Evolutionary conservation across 1,140 invertebrate genomes (phyloP).

Genomic region (Drosophila tropicalis): DNA sequence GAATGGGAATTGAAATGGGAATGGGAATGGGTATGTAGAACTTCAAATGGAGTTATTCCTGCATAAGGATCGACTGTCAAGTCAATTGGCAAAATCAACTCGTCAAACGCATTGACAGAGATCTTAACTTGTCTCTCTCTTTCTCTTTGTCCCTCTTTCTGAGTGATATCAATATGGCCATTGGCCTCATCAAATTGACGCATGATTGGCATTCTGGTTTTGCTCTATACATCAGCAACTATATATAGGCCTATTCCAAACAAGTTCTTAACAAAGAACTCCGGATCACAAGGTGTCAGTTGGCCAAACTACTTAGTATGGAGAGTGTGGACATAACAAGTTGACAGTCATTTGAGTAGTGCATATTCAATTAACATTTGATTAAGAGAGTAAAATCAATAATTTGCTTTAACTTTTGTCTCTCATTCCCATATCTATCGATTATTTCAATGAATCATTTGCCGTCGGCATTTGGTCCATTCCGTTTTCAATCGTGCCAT

Average conservation of each 20-base stretch:
- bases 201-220: slow-evolving; percentile 70
- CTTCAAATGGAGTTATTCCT: slow-evolving; percentile 34
- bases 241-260: slow-evolving; percentile 61
- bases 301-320: slow-evolving; percentile 54
- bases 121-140: slow-evolving; percentile 29
- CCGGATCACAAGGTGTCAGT: slow-evolving; percentile 53
- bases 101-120: slow-evolving; percentile 69
- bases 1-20: not conserved
- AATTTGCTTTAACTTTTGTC: slow-evolving; percentile 17
- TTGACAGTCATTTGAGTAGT: slow-evolving; percentile 58
- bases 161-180: slow-evolving; percentile 60
- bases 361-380: slow-evolving; percentile 51
- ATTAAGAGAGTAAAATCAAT: slow-evolving; percentile 4
- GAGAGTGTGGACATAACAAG: slow-evolving; percentile 46
- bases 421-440: not conserved
- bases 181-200: slow-evolving; percentile 68
- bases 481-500: not conserved
- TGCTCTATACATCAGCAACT: slow-evolving; percentile 31
- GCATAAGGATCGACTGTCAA: slow-evolving; percentile 59
- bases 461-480: not conserved
- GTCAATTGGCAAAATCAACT: slow-evolving; percentile 71
- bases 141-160: slow-evolving; percentile 1
- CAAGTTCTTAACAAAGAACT: slow-evolving; percentile 46
- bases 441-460: not conserved
- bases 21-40: not conserved